phyloP scores from a whole-genome alignment of 2,888 invertebrate genomes.

The Ophion costatus region DNA sequence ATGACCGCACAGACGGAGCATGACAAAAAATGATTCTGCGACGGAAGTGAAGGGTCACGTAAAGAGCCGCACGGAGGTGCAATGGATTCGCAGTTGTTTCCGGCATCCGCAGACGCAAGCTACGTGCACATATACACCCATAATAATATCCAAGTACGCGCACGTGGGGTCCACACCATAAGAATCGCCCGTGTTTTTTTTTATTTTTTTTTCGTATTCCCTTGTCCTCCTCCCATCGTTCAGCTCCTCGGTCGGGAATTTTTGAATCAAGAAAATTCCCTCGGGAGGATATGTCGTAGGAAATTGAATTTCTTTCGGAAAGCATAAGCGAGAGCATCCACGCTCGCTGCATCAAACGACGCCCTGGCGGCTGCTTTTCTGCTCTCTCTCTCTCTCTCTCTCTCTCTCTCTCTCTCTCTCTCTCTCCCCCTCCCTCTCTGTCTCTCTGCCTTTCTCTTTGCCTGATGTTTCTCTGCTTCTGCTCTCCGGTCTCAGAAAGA shows the following conservation, averaged over 20 bases:
- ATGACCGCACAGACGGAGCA: conserved; percentile 9
- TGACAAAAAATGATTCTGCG: too few species aligned
- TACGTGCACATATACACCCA: not conserved
- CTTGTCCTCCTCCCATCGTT: conserved; percentile 21
- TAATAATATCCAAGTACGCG: too few species aligned
- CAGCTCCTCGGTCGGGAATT: conserved; percentile 55
- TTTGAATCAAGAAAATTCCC: conserved; percentile 67
- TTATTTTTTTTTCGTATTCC: conserved; percentile 10
- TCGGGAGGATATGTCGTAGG: conserved; percentile 65
- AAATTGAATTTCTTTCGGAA: conserved; percentile 66
- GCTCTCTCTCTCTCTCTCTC: conserved; percentile 19
- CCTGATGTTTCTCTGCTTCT: conserved; percentile 20
- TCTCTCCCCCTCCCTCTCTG: not conserved
- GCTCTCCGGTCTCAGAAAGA: conserved; percentile 54
- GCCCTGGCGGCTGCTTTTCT: conserved; percentile 50
- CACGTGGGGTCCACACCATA: conserved; percentile 10
- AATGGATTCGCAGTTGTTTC: conserved; percentile 8
- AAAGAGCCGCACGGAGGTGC: too few species aligned
- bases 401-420: conserved; percentile 16
- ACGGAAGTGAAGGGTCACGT: too few species aligned
- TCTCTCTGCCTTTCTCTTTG: not conserved
- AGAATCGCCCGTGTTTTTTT: conserved; percentile 6
- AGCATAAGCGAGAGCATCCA: conserved; percentile 64
- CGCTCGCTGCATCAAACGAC: conserved; percentile 60
- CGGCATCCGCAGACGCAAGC: not conserved